Evolutionary conservation across 2,113 vertebrate species (phyloP).

Genomic region (Myocastor coypus): DNA sequence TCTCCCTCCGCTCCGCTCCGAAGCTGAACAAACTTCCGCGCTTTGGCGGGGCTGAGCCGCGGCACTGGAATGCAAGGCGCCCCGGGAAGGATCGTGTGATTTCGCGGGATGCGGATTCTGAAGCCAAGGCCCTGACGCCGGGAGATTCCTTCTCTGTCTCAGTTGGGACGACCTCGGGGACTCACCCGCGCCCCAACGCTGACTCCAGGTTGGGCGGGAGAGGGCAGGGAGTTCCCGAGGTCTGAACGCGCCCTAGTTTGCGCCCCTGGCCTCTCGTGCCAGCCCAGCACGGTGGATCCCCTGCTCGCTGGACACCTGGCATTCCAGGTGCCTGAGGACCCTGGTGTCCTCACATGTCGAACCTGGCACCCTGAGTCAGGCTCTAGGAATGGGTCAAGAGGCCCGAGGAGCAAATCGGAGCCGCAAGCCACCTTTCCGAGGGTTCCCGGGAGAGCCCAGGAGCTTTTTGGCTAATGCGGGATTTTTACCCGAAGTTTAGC

Average conservation of each 20-base stretch:
- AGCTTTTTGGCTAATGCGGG: slow-evolving; percentile 79
- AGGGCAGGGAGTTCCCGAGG: background rate
- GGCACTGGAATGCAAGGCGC: background rate
- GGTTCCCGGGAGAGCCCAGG: background rate
- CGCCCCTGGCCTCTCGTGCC: background rate
- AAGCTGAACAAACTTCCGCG: slow-evolving; percentile 47
- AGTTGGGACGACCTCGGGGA: background rate
- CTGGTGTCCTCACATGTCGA: background rate
- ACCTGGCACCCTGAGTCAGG: background rate
- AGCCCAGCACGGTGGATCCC: background rate
- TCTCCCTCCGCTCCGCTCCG: background rate
- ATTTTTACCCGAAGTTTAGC: slow-evolving; percentile 67
- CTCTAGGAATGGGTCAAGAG: too few species aligned
- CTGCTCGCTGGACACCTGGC: background rate
- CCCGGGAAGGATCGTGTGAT: slow-evolving; percentile 16
- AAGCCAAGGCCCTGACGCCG: slow-evolving; percentile 7
- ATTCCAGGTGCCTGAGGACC: background rate
- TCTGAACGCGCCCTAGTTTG: background rate
- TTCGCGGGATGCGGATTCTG: slow-evolving; percentile 76
- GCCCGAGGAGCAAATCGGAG: background rate
- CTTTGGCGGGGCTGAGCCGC: background rate
- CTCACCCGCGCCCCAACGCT: background rate
- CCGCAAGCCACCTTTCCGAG: background rate
- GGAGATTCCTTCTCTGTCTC: background rate
- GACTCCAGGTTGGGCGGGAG: background rate